Conservation (phyloP, 1,140 invertebrate genomes). For the Pseudoatta argentina region DNA sequence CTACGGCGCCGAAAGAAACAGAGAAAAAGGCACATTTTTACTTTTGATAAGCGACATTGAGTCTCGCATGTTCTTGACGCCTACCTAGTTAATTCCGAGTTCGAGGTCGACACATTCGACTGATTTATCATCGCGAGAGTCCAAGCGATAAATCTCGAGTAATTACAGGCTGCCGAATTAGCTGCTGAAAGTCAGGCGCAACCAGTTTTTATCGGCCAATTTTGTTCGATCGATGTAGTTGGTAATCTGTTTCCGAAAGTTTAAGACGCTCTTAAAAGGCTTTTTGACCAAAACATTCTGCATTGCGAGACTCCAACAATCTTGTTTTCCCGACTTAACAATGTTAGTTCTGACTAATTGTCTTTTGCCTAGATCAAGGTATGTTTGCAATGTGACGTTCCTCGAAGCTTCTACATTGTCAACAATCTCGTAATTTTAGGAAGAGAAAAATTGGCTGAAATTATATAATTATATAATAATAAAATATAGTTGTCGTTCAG, state of each 20-base stretch:
- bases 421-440: not conserved
- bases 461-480: not conserved
- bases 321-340: slow-evolving; percentile 23
- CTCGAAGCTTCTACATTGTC: not conserved
- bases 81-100: not conserved
- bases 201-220: slow-evolving; percentile 33
- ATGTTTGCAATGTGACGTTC: not conserved
- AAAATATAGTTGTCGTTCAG: not conserved
- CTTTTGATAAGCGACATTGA: not conserved
- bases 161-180: slow-evolving; percentile 29
- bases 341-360: slow-evolving; percentile 36
- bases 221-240: not conserved
- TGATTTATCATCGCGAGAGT: not conserved
- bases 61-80: not conserved
- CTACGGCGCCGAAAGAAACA: not conserved
- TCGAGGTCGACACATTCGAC: not conserved
- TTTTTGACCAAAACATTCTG: slow-evolving; percentile 16
- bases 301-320: not conserved
- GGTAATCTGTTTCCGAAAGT: not conserved
- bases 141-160: slow-evolving; percentile 27
- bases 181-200: not conserved
- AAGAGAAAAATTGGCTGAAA: not conserved
- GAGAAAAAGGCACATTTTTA: not conserved
- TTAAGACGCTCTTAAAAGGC: slow-evolving; percentile 9
- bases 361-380: not conserved